Percentiles rank a stretch among this genome's conserved stretches.
These are phyloP conservation scores for Drosophila parabipectinata DNA, from an alignment of 1,140 invertebrate genomes.

Conservation along the genomic window DNA sequence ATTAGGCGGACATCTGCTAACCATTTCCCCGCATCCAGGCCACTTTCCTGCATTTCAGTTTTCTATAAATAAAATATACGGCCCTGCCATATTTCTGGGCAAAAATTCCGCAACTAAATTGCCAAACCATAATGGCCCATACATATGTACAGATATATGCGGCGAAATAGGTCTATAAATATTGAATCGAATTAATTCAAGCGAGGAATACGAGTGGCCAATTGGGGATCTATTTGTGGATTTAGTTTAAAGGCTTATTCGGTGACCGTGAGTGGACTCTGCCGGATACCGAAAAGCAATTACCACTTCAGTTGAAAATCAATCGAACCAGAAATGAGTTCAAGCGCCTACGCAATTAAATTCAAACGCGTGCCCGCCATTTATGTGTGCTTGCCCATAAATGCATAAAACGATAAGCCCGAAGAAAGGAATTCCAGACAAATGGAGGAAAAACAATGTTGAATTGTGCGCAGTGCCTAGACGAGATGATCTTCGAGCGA, in stretches of 20 bases:
- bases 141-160: slow-evolving; percentile 2
- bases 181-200: slow-evolving; percentile 62
- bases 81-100: slow-evolving; percentile 27
- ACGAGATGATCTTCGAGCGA: slow-evolving; percentile 63
- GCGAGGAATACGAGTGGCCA: slow-evolving; percentile 27
- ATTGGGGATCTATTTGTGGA: slow-evolving; percentile 36
- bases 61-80: slow-evolving; percentile 67
- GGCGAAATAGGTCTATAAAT: slow-evolving; percentile 63
- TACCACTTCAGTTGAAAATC: background rate
- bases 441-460: slow-evolving; percentile 25
- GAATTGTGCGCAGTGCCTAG: slow-evolving; percentile 22
- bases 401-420: slow-evolving; percentile 44
- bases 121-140: slow-evolving; percentile 30
- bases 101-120: slow-evolving; percentile 51
- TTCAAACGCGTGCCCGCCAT: slow-evolving; percentile 36
- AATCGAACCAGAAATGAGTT: slow-evolving; percentile 10
- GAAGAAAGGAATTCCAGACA: slow-evolving; percentile 25
- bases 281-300: background rate
- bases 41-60: slow-evolving; percentile 39
- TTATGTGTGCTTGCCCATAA: slow-evolving; percentile 37
- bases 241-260: slow-evolving; percentile 25
- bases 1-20: slow-evolving; percentile 27
- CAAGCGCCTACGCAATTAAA: slow-evolving; percentile 32
- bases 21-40: slow-evolving; percentile 7
- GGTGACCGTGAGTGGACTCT: background rate